phyloP scores from a whole-genome alignment of 2,888 invertebrate genomes.

The Spicauda simplicius region DNA sequence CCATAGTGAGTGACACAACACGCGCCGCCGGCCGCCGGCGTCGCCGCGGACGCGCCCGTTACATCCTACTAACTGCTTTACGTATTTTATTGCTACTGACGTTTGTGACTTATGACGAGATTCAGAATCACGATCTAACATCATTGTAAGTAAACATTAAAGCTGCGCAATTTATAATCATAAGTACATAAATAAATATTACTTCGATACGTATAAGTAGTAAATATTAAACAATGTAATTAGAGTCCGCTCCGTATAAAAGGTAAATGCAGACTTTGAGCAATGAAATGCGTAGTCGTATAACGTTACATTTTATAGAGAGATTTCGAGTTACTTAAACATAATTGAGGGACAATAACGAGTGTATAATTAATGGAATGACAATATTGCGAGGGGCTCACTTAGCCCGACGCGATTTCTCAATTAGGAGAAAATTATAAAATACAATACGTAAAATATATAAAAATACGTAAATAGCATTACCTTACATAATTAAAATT shows the following conservation, averaged over 20 bases:
- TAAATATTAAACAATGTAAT: slow-evolving; percentile 66
- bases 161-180: slow-evolving; percentile 82
- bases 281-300: slow-evolving; percentile 69
- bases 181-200: slow-evolving; percentile 82
- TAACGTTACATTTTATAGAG: slow-evolving; percentile 58
- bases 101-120: slow-evolving; percentile 85
- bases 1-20: slow-evolving; percentile 58
- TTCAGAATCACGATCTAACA: slow-evolving; percentile 84
- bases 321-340: slow-evolving; percentile 60
- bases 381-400: slow-evolving; percentile 55
- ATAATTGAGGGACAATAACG: slow-evolving; percentile 75
- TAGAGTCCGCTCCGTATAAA: slow-evolving; percentile 64
- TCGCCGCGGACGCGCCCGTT: slow-evolving; percentile 57
- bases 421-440: slow-evolving; percentile 56
- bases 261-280: slow-evolving; percentile 73
- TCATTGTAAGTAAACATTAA: slow-evolving; percentile 84
- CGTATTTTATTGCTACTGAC: slow-evolving; percentile 81
- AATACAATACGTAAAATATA: slow-evolving; percentile 57
- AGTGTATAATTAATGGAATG: slow-evolving; percentile 70
- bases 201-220: slow-evolving; percentile 71
- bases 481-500: slow-evolving; percentile 68
- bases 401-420: slow-evolving; percentile 58
- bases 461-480: slow-evolving; percentile 59
- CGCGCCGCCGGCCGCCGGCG: slow-evolving; percentile 53
- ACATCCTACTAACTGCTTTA: slow-evolving; percentile 68